Evolutionary conservation across 2,888 invertebrate genomes (phyloP).

Genomic region (Smittia sp.): DNA sequence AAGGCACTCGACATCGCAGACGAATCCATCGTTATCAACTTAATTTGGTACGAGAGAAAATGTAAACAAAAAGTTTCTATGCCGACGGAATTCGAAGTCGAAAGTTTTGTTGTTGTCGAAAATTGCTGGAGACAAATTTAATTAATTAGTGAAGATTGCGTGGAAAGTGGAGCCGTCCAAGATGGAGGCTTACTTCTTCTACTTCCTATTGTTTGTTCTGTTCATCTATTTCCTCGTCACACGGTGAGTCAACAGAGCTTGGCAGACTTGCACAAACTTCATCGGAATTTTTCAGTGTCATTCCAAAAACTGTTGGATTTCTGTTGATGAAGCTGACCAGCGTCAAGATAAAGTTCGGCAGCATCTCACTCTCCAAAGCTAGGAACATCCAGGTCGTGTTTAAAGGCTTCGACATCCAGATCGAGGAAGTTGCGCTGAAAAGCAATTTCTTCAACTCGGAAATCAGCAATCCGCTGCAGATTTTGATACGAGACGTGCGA

Average conservation of each 20-base stretch:
- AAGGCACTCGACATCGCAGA: constrained; percentile 54
- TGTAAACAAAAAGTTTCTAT: neutral
- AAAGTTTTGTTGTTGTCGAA: neutral
- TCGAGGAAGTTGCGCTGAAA: constrained; percentile 78
- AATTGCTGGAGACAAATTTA: neutral
- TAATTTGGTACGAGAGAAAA: neutral
- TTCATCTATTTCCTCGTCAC: constrained; percentile 41
- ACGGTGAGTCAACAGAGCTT: constrained; percentile 36
- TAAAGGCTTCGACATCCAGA: constrained; percentile 77
- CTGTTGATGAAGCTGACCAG: constrained; percentile 75
- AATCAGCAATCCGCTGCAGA: constrained; percentile 77
- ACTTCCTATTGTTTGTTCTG: neutral
- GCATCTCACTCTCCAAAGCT: constrained; percentile 77
- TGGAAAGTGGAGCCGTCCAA: constrained; percentile 5
- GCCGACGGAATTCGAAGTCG: neutral
- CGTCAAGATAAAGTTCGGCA: constrained; percentile 74
- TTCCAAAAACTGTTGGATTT: constrained; percentile 77
- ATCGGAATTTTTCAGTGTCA: constrained; percentile 64
- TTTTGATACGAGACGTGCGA: constrained; percentile 76
- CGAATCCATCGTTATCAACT: constrained; percentile 17
- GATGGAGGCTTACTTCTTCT: constrained; percentile 35
- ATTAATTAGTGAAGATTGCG: neutral
- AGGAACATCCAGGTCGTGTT: constrained; percentile 76
- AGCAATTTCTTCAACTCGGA: constrained; percentile 88
- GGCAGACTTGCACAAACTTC: constrained; percentile 36